Evolutionary conservation across 2,797 vertebrate species (phyloP), one percentile per base, ranked within the genome.

Genomic region (Gymnoscopelus microlampas): DNA sequence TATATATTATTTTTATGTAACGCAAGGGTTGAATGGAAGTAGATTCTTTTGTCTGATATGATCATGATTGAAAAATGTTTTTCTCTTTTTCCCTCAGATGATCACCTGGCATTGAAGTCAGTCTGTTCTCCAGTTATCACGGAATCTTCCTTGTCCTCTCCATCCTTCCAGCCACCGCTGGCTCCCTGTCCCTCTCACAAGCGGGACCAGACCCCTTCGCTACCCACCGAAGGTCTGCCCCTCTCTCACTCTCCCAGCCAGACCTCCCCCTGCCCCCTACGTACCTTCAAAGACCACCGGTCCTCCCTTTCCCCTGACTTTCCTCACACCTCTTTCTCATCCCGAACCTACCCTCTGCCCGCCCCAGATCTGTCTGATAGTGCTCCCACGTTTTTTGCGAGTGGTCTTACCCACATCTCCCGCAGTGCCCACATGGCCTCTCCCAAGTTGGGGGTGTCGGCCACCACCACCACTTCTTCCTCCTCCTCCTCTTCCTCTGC

Each of bases 401-500:
- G 82, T 68, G 80, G 61, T 26, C 78, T 80, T 49, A 66, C 24
- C 73, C 71, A 76, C 64, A 66, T 73, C 15, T 64, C 72, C 48
- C 66, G 75, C 63, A 74, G 71, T 6, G 32, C 78, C 76, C 77
- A 85, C 68, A 95, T 95, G 94, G 94, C 93, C 26, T 95, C 94
- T 82, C 94, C 94, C 14, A 95, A 95, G 82, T 73, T 95, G 65
- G 94, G 93, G 15, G 74, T 95, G 64, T 94, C 93, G 55, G 91
- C 94, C 77, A 93, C 93, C 69, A 94, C 92, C 73, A 93, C 90
- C 63, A 89, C 87, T 70, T 94, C 94, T 64, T 93, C 87, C 10
- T 92, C 77, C 73, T 94, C 88, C 10, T 93, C 88, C 67, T 94
- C 91, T 1, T 92, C 91, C 51, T 94, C 92, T 29, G 90, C 93